Evolutionary conservation across 2,113 vertebrate genomes (phyloP).

Genomic region (Budorcas taxicolor): DNA sequence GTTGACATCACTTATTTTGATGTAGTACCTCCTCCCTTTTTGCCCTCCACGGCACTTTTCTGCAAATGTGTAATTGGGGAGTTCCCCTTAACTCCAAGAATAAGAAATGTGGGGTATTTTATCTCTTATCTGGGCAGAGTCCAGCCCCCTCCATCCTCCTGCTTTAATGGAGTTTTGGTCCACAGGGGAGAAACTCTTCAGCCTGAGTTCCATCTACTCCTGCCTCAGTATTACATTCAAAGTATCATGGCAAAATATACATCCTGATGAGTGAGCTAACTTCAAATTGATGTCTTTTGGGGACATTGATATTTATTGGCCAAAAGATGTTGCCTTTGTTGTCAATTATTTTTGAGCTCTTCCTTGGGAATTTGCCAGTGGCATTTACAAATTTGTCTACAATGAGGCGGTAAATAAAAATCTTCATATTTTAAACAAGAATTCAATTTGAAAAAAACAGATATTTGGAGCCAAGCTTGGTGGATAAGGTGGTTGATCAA

Average conservation of each 20-base stretch:
- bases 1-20: neutral
- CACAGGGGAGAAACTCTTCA: neutral
- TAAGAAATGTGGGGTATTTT: neutral
- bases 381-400: neutral
- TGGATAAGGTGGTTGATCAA: conserved; percentile 31
- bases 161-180: neutral
- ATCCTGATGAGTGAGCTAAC: neutral
- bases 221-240: neutral
- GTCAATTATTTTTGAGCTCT: neutral
- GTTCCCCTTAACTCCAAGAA: neutral
- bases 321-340: neutral
- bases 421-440: neutral
- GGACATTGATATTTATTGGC: neutral
- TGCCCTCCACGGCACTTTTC: neutral
- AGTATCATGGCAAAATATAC: neutral
- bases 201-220: neutral
- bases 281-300: neutral
- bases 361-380: conserved; percentile 25
- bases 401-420: conserved; percentile 7
- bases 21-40: neutral
- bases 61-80: neutral
- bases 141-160: neutral
- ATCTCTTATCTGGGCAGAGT: neutral
- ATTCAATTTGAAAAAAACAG: conserved; percentile 30
- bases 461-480: neutral